These are phyloP conservation scores for Apeltes quadracus DNA, from an alignment of 2,113 vertebrate species.

Conservation along the genomic window DNA sequence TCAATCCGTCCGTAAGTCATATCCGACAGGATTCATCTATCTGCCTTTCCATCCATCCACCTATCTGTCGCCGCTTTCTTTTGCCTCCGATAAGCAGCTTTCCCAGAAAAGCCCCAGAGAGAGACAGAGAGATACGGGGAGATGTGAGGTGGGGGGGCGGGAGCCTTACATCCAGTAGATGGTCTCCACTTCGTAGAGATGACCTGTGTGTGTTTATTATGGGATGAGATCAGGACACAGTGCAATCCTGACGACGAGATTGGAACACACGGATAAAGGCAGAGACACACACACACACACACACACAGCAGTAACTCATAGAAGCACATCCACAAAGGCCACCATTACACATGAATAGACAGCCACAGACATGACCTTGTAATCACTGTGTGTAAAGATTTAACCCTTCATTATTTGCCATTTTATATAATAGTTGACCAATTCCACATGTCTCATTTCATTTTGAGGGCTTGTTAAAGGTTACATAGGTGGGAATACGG, in stretches of 20 bases:
- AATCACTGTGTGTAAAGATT: conserved; percentile 58
- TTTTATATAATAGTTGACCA: conserved; percentile 45
- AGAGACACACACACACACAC: conserved; percentile 43
- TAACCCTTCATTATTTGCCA: conserved; percentile 47
- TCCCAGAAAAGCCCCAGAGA: conserved; percentile 69
- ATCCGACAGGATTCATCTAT: conserved; percentile 72
- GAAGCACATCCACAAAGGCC: conserved; percentile 31
- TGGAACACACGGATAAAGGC: conserved; percentile 43
- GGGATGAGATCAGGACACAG: conserved; percentile 64
- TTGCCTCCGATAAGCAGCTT: conserved; percentile 75
- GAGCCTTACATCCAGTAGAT: conserved; percentile 63
- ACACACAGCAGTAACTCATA: conserved; percentile 18
- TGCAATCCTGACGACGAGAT: conserved; percentile 64
- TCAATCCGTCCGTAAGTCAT: conserved; percentile 62
- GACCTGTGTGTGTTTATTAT: conserved; percentile 72
- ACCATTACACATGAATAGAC: conserved; percentile 28
- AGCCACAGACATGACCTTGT: conserved; percentile 45
- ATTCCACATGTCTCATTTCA: conserved; percentile 56
- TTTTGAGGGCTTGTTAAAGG: conserved; percentile 63
- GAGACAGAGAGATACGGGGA: conserved; percentile 29
- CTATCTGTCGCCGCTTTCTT: conserved; percentile 67
- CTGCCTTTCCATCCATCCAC: conserved; percentile 66
- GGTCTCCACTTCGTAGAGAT: conserved; percentile 61
- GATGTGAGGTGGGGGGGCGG: conserved; percentile 26
- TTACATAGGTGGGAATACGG: conserved; percentile 41